Conservation (phyloP, 2,113 vertebrate species). For the Glareola pratincola region DNA sequence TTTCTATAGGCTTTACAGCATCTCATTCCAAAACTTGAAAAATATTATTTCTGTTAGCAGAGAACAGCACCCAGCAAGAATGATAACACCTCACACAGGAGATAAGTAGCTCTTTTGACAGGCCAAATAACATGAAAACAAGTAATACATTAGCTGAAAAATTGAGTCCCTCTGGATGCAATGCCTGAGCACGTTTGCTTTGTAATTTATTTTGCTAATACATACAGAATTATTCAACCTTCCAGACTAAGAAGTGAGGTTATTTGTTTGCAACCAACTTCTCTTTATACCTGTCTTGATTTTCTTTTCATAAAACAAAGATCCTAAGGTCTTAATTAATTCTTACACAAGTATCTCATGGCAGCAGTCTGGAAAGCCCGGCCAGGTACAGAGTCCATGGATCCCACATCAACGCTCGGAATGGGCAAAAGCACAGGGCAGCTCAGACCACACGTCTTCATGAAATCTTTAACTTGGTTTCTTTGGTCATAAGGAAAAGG, state of each 20-base stretch:
- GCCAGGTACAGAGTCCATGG: neutral
- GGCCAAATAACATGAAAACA: neutral
- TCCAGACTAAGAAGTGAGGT: neutral
- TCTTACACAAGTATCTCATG: neutral
- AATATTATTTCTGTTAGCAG: neutral
- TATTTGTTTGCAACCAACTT: neutral
- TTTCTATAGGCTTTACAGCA: neutral
- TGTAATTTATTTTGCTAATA: slow-evolving; percentile 6
- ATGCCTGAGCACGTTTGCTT: neutral
- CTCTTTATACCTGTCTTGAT: neutral
- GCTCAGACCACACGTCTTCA: neutral
- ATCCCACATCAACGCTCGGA: neutral
- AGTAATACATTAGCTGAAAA: slow-evolving; percentile 7
- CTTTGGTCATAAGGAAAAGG: neutral
- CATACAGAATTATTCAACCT: neutral
- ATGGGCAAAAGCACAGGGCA: neutral
- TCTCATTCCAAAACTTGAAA: neutral
- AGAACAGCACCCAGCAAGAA: neutral
- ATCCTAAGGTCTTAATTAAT: neutral
- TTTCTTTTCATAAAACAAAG: neutral
- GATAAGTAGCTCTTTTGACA: neutral
- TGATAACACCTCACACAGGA: neutral
- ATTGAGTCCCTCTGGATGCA: neutral
- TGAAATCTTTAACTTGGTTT: neutral
- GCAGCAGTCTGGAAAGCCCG: neutral